Base-by-base conservation (phyloP, 2,888 invertebrate species). In the Labia minor region DNA sequence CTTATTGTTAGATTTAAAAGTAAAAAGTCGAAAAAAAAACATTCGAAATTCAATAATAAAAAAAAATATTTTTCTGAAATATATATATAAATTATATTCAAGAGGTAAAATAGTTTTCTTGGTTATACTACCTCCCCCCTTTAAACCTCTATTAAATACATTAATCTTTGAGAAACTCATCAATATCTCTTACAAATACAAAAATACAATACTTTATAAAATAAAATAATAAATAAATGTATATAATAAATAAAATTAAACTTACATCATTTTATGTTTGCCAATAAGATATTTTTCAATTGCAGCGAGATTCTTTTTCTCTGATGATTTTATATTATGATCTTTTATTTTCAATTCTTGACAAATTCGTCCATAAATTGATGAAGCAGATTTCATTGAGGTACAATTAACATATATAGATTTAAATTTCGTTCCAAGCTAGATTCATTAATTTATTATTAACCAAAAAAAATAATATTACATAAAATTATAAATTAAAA, bases 381-480 rank as follows among this genome's bases (percentile, higher is more conserved):
- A 83, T 0, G 83, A 81, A 0, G 94, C 87, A n/a, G 90, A 89
- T 73, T 90, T 89, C 75, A 95, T 85, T 70, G 88, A 86, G 69
- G 95, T 95, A 74, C 96, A 96, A 78, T 97, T 97, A 0, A 93
- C 80, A 74, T 88, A 89, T 11, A 91, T 83, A 68, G 83, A 81
- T 73, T 82, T 81, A 70, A 84, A 84, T 14, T 81, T 78, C 67
- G 79, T 76, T 71, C 77, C 76, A 69, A 83, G 77, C 84, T 85
- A 74, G n/a, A n/a, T n/a, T n/a, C n/a, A n/a, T n/a, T n/a, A n/a
- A n/a, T n/a, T 68, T 79, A 79, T 65, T 68, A 66, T 70, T 66
- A 68, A 49, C 68, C 19, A 65, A 70, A 67, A 65, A 67, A 11
- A 65, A 63, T 61, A 67, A 67, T 18, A n/a, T 18, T 49, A 26